Percentiles rank a stretch among this genome's conserved stretches.
Conservation (phyloP, 2,888 invertebrate species). For the Drosophila vallismaia region DNA sequence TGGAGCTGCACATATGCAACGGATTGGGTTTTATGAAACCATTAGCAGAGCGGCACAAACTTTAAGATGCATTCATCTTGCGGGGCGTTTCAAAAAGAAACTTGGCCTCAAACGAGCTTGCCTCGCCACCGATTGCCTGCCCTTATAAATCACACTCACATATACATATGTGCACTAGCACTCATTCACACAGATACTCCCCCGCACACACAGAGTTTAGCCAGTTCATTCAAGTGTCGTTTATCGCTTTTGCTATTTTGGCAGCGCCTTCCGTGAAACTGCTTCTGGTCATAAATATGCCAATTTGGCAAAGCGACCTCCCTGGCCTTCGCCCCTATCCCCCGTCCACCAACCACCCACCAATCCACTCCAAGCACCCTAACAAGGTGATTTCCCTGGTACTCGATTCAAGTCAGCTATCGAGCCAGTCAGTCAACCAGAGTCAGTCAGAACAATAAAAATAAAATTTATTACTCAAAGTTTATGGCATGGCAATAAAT, state of each 20-base stretch:
- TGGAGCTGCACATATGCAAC: constrained; percentile 31
- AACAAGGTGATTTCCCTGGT: constrained; percentile 22
- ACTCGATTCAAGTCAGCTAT: constrained; percentile 31
- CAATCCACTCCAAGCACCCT: background rate
- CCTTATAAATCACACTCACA: constrained; percentile 45
- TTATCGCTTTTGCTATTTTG: constrained; percentile 72
- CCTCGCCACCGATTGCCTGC: constrained; percentile 19
- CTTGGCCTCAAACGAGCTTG: constrained; percentile 19
- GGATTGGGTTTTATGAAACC: constrained; percentile 42
- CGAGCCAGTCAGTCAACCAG: constrained; percentile 40
- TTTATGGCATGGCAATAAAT: constrained; percentile 78
- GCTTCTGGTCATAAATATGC: constrained; percentile 71
- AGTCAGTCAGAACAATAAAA: constrained; percentile 74
- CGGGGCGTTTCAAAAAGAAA: constrained; percentile 33
- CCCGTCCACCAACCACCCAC: background rate
- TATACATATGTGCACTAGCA: constrained; percentile 1
- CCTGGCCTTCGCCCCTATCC: background rate
- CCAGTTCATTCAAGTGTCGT: constrained; percentile 76
- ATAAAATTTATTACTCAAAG: constrained; percentile 77
- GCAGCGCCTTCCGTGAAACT: constrained; percentile 67
- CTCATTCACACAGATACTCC: constrained; percentile 4
- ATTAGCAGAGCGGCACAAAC: constrained; percentile 45
- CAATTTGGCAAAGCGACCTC: constrained; percentile 63
- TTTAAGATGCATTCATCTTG: constrained; percentile 52
- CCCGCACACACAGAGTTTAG: constrained; percentile 29